A percentile compares a stretch with the other conserved stretches of the same genome.
Conservation (phyloP, 2,113 vertebrate species). For the Nibea coibor region DNA sequence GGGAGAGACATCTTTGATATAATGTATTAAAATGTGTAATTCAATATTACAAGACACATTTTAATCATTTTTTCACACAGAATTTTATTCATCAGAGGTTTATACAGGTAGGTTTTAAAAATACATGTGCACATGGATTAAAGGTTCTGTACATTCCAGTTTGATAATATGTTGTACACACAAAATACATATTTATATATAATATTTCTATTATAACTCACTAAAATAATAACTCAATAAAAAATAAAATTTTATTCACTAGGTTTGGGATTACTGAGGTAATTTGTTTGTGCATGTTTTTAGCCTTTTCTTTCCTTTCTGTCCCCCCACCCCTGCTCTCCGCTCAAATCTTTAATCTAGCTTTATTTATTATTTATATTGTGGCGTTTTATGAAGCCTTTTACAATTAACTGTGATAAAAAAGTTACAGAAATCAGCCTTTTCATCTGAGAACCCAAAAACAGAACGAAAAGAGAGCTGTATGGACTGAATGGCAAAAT, state of each 20-base stretch:
- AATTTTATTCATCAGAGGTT: slow-evolving; percentile 44
- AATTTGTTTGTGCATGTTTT: slow-evolving; percentile 21
- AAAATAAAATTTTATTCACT: slow-evolving; percentile 11
- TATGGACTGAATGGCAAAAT: too few species aligned
- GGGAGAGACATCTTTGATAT: too few species aligned
- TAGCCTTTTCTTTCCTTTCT: slow-evolving; percentile 23
- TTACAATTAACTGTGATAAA: not conserved
- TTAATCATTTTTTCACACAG: slow-evolving; percentile 13
- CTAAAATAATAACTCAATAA: too few species aligned
- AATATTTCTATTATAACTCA: not conserved
- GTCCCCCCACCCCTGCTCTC: too few species aligned
- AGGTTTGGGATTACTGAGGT: slow-evolving; percentile 45
- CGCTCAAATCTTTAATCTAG: not conserved
- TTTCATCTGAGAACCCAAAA: too few species aligned
- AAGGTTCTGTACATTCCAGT: slow-evolving; percentile 30
- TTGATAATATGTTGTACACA: slow-evolving; percentile 3
- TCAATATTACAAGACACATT: not conserved
- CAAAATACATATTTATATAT: not conserved
- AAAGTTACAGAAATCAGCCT: not conserved
- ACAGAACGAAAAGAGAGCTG: too few species aligned
- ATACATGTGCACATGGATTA: not conserved
- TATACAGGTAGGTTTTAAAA: slow-evolving; percentile 5
- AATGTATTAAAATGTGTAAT: not conserved
- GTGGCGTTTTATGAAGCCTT: not conserved
- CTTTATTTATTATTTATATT: not conserved